phyloP scores from a whole-genome alignment of 2,797 vertebrate species.

The Discoglossus pictus region DNA sequence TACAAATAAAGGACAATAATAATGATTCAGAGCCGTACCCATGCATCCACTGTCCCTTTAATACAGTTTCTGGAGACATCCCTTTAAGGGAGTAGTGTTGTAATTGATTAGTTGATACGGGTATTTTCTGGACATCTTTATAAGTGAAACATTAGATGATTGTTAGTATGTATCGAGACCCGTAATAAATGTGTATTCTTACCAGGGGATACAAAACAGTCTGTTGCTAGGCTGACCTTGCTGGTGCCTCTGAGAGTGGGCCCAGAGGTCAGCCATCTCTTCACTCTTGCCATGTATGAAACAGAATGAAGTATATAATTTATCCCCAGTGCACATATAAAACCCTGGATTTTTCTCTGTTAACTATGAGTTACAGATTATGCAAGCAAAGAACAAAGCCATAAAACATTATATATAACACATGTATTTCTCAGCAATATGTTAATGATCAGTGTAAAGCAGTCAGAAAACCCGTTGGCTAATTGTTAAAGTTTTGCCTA shows the following conservation, averaged over 20 bases:
- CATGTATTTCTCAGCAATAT: no score
- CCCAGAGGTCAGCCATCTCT: slow-evolving; percentile 24
- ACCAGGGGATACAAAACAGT: slow-evolving; percentile 34
- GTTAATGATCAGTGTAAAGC: no score
- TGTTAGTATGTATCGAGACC: slow-evolving; percentile 11
- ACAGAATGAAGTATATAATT: slow-evolving; percentile 5
- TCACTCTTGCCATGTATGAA: slow-evolving; percentile 16
- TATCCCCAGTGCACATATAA: background rate
- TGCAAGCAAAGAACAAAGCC: no score
- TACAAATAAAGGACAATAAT: no score
- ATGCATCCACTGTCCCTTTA: no score
- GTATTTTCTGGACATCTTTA: slow-evolving; percentile 30
- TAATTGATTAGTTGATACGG: slow-evolving; percentile 3
- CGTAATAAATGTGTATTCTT: slow-evolving; percentile 35
- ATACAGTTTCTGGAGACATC: slow-evolving; percentile 1
- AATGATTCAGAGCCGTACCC: no score
- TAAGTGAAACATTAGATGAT: slow-evolving; percentile 15
- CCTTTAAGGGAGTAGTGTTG: slow-evolving; percentile 6
- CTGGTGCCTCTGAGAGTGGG: slow-evolving; percentile 23
- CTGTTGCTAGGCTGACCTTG: slow-evolving; percentile 40
- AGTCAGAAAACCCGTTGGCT: no score
- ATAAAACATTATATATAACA: no score
- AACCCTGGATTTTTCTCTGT: no score
- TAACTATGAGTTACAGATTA: no score
- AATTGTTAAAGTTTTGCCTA: no score